Percentiles rank a stretch among this genome's conserved stretches.
These are phyloP conservation scores for Lota lota DNA, from an alignment of 2,113 vertebrate genomes.

Conservation along the genomic window DNA sequence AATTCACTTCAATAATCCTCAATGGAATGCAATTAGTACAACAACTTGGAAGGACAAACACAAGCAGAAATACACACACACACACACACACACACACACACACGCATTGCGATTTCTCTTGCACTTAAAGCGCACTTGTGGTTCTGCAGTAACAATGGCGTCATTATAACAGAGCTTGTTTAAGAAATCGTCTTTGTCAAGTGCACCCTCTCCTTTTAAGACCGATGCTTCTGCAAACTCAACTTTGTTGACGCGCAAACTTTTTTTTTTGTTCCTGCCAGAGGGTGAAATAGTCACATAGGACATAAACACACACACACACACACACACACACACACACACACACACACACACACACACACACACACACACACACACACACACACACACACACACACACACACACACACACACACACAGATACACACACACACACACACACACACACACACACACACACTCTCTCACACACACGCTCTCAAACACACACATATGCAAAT, in stretches of 20 bases:
- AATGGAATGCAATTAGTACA: background rate
- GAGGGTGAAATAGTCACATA: too few species aligned
- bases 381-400: background rate
- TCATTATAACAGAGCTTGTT: background rate
- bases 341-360: too few species aligned
- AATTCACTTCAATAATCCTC: too few species aligned
- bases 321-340: too few species aligned
- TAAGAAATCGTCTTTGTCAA: too few species aligned
- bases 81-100: slow-evolving; percentile 29
- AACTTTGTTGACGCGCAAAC: too few species aligned
- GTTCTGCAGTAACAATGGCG: background rate
- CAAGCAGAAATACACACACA: slow-evolving; percentile 39
- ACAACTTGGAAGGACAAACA: slow-evolving; percentile 31
- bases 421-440: too few species aligned
- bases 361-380: background rate
- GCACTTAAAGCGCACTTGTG: background rate
- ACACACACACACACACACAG: too few species aligned
- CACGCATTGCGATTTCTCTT: background rate
- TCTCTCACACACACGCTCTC: background rate
- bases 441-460: too few species aligned
- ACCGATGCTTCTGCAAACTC: too few species aligned
- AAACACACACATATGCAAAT: background rate
- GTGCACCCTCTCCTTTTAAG: too few species aligned
- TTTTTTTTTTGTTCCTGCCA: too few species aligned
- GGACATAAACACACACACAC: background rate